Evolutionary conservation across 2,797 vertebrate genomes (phyloP), one percentile per base, ranked within the genome.

Genomic region (Falco naumanni): DNA sequence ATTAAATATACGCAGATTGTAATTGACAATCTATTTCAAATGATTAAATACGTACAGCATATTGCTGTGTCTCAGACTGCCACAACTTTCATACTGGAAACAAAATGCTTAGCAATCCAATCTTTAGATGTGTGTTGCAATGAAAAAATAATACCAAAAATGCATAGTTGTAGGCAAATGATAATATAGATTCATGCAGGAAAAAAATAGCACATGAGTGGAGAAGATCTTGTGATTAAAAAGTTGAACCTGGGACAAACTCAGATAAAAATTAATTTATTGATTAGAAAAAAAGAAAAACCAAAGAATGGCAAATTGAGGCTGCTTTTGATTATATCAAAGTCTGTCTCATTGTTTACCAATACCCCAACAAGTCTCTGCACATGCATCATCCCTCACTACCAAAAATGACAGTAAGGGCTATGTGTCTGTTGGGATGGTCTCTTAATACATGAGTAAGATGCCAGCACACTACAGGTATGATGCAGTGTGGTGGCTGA

Each of bases 1-100:
- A 97, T 98, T 96, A 97, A 89, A 87, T 22, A 33, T 31, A 78
- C 45, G 74, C 34, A 90, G 75, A 89, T 78, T 95, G 94, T 29
- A 79, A 33, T 12, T 94, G 83, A 81, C 74, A 91, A 96, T 66
- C 37, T 92, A 61, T 85, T 97, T 95, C 71, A 70, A 84, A 74
- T 74, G 56, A 92, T 89, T 95, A 95, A 95, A 95, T 92, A 85
- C 31, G 39, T 39, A 64, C 19, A 70, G 70, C 18, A 71, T 70
- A 31, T 13, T 6, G 9, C 45, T 75, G 7, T 9, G 26, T 19
- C 45, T 45, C n/a, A 80, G 54, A 60, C 5, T 64, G 64, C 16
- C 70, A 65, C 29, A 80, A 54, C 31, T 80, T 95, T 71, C 50
- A 13, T 34, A 16, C 11, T 18, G 47, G 41, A 89, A 94, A 60